These are phyloP conservation scores for Gisinianus flammeolus DNA, from an alignment of 2,888 invertebrate species.

Conservation along the genomic window DNA sequence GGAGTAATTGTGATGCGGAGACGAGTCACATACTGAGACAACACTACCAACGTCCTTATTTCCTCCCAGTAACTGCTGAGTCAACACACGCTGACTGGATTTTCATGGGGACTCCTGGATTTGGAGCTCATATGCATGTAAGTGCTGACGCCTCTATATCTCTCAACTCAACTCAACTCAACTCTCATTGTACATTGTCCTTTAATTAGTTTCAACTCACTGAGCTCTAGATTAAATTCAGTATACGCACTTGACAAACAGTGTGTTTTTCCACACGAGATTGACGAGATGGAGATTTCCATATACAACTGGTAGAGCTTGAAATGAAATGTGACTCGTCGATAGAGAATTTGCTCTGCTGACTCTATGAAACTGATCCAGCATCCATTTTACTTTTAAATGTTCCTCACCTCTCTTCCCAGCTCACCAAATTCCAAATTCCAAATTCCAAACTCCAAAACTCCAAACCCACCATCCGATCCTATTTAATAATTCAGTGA, in stretches of 20 bases:
- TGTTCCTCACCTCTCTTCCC: too few relatives aligned
- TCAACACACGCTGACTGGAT: slow-evolving; percentile 93
- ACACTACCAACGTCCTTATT: slow-evolving; percentile 85
- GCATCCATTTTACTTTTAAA: too few relatives aligned
- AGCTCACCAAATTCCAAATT: not conserved
- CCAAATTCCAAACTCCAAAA: not conserved
- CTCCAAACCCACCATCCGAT: too few relatives aligned
- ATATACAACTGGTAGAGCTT: not conserved
- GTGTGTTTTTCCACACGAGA: too few relatives aligned
- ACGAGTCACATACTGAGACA: slow-evolving; percentile 77
- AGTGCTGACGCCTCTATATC: slow-evolving; percentile 61
- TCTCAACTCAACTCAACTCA: not conserved
- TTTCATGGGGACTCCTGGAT: slow-evolving; percentile 94
- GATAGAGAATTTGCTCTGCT: not conserved
- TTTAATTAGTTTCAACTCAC: not conserved
- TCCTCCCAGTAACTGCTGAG: slow-evolving; percentile 83
- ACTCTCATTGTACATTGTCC: not conserved
- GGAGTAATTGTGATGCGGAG: slow-evolving; percentile 92
- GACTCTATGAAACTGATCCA: not conserved
- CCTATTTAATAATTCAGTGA: too few relatives aligned
- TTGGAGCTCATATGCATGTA: slow-evolving; percentile 95
- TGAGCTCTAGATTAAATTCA: not conserved
- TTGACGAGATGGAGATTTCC: not conserved
- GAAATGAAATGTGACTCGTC: not conserved
- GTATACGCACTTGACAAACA: not conserved